Evolutionary conservation across 2,797 vertebrate species (phyloP).

Genomic region (Gymnothorax javanicus): DNA sequence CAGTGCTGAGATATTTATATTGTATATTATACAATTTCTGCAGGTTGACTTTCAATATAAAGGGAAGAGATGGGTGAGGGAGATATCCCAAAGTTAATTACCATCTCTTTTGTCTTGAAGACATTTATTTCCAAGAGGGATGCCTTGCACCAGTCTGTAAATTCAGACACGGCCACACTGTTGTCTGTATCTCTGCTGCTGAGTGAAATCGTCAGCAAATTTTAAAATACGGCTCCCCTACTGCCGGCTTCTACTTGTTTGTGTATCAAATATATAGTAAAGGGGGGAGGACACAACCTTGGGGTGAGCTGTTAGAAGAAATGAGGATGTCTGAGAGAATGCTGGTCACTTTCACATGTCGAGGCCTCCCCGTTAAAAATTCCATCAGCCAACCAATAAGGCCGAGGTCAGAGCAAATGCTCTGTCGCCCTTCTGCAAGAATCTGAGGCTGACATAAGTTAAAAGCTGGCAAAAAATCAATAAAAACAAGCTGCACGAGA

Average conservation of each 20-base stretch:
- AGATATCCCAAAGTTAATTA: too few relatives aligned
- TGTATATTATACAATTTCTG: too few relatives aligned
- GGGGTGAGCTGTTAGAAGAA: not conserved
- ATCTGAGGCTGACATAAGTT: not conserved
- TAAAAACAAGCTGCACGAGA: not conserved
- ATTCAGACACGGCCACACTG: not conserved
- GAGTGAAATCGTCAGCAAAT: not conserved
- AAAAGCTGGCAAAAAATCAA: too few relatives aligned
- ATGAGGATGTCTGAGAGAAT: conserved; percentile 11
- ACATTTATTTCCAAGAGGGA: conserved; percentile 1
- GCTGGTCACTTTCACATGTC: not conserved
- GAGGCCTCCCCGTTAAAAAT: not conserved
- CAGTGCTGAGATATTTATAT: too few relatives aligned
- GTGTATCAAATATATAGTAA: conserved; percentile 7
- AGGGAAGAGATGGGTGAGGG: too few relatives aligned
- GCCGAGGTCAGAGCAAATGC: not conserved
- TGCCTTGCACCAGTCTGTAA: not conserved
- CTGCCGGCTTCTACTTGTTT: not conserved
- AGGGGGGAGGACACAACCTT: not conserved
- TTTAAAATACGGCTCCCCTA: not conserved
- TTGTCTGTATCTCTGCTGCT: not conserved
- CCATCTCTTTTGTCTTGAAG: conserved; percentile 9
- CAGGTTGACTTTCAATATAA: too few relatives aligned
- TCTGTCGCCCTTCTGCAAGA: not conserved
- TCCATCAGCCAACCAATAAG: not conserved